A percentile compares a stretch with the other conserved stretches of the same genome.
Conservation (phyloP, 1,140 invertebrate species). For the Saccostrea cuccullata region DNA sequence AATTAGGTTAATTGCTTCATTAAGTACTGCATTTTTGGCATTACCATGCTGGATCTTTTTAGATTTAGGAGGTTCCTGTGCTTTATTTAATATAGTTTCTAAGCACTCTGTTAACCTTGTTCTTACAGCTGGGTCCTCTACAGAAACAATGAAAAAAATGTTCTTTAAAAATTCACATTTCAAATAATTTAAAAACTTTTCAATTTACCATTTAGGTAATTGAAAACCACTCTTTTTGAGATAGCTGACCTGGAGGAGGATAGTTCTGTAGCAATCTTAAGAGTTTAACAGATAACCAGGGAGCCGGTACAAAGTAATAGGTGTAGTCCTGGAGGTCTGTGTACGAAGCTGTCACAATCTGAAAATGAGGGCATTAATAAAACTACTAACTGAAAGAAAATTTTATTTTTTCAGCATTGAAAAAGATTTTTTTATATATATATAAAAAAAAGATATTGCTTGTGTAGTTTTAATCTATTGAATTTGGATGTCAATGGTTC, state of each 20-base stretch:
- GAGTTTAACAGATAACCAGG: constrained; percentile 99
- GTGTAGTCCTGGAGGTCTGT: constrained; percentile 99
- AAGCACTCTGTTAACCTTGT: constrained; percentile 98
- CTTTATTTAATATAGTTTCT: constrained; percentile 99
- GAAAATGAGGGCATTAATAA: no score
- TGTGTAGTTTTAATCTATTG: no score
- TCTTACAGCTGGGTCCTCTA: constrained; percentile 95
- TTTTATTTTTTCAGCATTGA: no score
- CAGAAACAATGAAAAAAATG: constrained; percentile 54
- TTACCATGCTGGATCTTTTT: constrained; percentile 99
- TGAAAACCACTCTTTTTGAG: background rate
- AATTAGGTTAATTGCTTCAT: constrained; percentile 99
- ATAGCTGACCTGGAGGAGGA: constrained; percentile 89
- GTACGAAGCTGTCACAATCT: constrained; percentile 84
- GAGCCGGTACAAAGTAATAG: constrained; percentile 99
- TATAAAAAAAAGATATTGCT: no score
- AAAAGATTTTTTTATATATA: no score
- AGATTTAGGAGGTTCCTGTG: constrained; percentile 99
- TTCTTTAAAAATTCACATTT: background rate
- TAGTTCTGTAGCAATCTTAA: constrained; percentile 98
- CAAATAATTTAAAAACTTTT: background rate
- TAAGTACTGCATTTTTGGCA: constrained; percentile 99
- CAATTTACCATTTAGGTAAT: background rate
- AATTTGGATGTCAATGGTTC: no score
- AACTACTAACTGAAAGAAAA: no score